Base-by-base conservation (phyloP, 2,797 vertebrate genomes). In the Oreonectes daqikongensis region DNA sequence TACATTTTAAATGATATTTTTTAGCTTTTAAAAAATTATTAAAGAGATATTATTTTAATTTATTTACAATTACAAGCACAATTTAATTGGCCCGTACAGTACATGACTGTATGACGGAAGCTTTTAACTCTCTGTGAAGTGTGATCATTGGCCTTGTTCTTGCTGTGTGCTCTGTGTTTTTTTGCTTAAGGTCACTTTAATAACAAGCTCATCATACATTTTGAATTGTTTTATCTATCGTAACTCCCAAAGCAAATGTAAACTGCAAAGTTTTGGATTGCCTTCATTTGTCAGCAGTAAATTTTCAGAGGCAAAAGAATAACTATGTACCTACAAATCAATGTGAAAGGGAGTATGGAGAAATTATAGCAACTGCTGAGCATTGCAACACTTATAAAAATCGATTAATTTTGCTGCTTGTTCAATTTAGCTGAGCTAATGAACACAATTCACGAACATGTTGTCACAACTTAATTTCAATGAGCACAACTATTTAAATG, bases 11-110 rank as follows among this genome's bases (percentile, higher is more conserved):
- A 30, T 53, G 46, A 74, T 11, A 24, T 26, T 22, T 42, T 22
- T 46, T 26, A 66, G 71, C 15, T 44, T 74, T 65, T 65, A 22
- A 44, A 44, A 66, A 75, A 42, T 32, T 11, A 66, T 55, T 65
- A 9, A 65, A 42, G 40, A 42, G 40, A 12, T 26, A 15, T 66
- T 66, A 20, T 66, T 74, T 66, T n/a, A 28, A 42, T 66, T 74
- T 67, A 2, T 55, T 26, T 2, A 14, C 30, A 14, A 66, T 55
- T 46, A 14, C 3, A 38, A 17, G 2, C 24, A 2, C 38, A 57
- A 24, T 60, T 30, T 32, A 55, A 57, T 20, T 8, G n/a, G 2
- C n/a, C 14, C 22, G 14, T 26, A 44, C 24, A 28, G 28, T 15
- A 32, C 32, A n/a, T 22, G 8, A 44, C 35, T 74, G 28, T 5